Evolutionary conservation across 1,140 invertebrate genomes (phyloP), one percentile per base, ranked within the genome.

Genomic region (Magallana ariakensis): DNA sequence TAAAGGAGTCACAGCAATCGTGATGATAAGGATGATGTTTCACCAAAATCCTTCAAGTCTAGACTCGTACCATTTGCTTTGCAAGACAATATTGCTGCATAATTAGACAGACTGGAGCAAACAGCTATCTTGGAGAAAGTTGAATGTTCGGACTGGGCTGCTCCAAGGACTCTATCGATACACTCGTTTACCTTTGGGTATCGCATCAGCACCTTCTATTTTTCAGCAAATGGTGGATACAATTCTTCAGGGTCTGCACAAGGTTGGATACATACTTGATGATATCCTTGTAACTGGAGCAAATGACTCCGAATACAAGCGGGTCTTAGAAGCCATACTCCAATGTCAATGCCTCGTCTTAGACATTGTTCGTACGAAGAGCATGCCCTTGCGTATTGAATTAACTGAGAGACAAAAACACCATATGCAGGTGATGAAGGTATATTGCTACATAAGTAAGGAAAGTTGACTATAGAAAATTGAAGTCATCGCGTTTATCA

Each of bases 221-320:
- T 96, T 95, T 87, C 94, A 96, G 88, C 62, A 92, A 83, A 91
- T 94, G n/a, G 94, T 96, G 33, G 94, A 95, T 66, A 82, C 92
- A 85, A 86, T 89, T 8, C n/a, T 95, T 11, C 46, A 83, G 56
- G 89, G 87, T 66, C 66, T 66, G 90, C 88, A n/a, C n/a, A n/a
- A n/a, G n/a, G n/a, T n/a, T n/a, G n/a, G n/a, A n/a, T n/a, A n/a
- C n/a, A n/a, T n/a, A n/a, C n/a, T n/a, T n/a, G n/a, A n/a, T n/a
- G n/a, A n/a, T n/a, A n/a, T n/a, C n/a, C n/a, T n/a, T n/a, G n/a
- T n/a, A n/a, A n/a, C n/a, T n/a, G n/a, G n/a, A n/a, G n/a, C n/a
- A n/a, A n/a, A n/a, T n/a, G n/a, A n/a, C n/a, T n/a, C n/a, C n/a
- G n/a, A n/a, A n/a, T n/a, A n/a, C n/a, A n/a, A n/a, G n/a, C n/a